Percentiles rank a stretch among this genome's conserved stretches.
phyloP scores from a whole-genome alignment of 2,797 vertebrate genomes.

The Acanthurus lineatus region DNA sequence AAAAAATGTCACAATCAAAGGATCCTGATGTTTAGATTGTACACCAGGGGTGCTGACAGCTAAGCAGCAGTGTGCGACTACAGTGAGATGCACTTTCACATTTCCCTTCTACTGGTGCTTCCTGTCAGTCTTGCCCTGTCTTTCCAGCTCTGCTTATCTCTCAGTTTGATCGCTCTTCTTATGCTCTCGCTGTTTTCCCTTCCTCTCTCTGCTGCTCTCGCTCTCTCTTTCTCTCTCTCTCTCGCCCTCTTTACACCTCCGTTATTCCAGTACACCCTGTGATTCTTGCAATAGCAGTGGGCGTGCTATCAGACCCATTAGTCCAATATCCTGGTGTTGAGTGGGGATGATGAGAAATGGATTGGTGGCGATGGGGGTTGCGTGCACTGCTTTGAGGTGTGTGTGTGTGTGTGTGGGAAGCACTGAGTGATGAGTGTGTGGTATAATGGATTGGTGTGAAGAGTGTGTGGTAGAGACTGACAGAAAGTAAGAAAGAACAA shows the following conservation, averaged over 20 bases:
- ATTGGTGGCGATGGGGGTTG: constrained; percentile 56
- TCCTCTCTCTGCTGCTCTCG: constrained; percentile 30
- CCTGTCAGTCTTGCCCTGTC: constrained; percentile 59
- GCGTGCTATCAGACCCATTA: constrained; percentile 72
- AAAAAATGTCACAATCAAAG: constrained; percentile 68
- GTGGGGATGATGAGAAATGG: constrained; percentile 71
- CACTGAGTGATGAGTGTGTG: constrained; percentile 57
- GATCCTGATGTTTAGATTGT: constrained; percentile 67
- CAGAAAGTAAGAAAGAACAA: constrained; percentile 34
- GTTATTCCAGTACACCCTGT: constrained; percentile 46
- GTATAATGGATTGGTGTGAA: constrained; percentile 69
- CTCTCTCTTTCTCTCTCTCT: constrained; percentile 1
- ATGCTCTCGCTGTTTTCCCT: constrained; percentile 8
- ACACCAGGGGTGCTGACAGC: constrained; percentile 65
- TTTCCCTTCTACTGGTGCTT: constrained; percentile 52
- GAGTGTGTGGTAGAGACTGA: constrained; percentile 41
- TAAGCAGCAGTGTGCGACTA: constrained; percentile 35
- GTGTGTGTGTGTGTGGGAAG: constrained; percentile 34
- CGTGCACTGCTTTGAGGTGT: constrained; percentile 43
- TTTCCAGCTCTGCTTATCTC: constrained; percentile 41
- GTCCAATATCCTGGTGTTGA: constrained; percentile 65
- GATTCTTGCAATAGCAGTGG: constrained; percentile 62
- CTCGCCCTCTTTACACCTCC: constrained; percentile 37
- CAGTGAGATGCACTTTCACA: constrained; percentile 43
- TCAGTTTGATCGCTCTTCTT: constrained; percentile 52